Evolutionary conservation across 2,113 vertebrate genomes (phyloP).

Genomic region (Lampris megalopsis): DNA sequence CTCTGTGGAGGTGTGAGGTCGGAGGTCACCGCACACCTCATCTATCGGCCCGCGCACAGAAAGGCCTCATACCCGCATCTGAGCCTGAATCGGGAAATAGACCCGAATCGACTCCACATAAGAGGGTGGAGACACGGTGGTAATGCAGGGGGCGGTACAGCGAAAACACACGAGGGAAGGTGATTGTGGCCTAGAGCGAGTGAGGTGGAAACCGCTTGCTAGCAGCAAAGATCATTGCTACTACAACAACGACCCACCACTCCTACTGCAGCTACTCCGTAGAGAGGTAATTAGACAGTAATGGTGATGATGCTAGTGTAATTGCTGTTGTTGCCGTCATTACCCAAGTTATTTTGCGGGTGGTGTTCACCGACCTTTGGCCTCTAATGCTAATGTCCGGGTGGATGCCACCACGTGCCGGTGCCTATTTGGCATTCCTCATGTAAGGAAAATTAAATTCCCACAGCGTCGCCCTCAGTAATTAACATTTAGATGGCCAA

Average conservation of each 20-base stretch:
- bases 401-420: too few relatives aligned
- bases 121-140: too few relatives aligned
- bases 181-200: too few relatives aligned
- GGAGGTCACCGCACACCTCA: constrained; percentile 79
- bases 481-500: constrained; percentile 42
- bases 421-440: background rate
- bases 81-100: constrained; percentile 48
- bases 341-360: background rate
- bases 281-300: too few relatives aligned
- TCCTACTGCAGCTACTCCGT: too few relatives aligned
- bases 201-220: too few relatives aligned
- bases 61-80: constrained; percentile 60
- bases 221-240: too few relatives aligned
- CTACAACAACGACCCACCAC: too few relatives aligned
- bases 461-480: background rate
- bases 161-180: too few relatives aligned
- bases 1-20: constrained; percentile 64
- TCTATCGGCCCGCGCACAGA: constrained; percentile 71
- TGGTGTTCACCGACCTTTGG: background rate
- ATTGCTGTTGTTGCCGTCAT: too few relatives aligned
- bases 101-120: background rate
- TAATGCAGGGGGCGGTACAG: too few relatives aligned
- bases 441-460: background rate
- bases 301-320: too few relatives aligned
- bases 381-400: background rate